phyloP scores from a whole-genome alignment of 2,113 vertebrate species.

The Pao palembangensis region DNA sequence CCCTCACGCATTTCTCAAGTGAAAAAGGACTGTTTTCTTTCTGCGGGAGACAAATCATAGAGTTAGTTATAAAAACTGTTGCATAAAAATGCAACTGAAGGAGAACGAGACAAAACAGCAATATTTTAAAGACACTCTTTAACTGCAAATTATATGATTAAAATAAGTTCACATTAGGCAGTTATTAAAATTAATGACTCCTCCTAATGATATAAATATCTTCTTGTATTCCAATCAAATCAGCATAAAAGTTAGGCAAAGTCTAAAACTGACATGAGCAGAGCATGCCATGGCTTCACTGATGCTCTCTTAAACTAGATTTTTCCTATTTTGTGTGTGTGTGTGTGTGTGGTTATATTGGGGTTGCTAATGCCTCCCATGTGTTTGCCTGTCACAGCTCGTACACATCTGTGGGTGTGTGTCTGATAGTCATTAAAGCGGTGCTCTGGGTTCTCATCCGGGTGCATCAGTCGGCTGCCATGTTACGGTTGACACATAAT shows the following conservation, averaged over 20 bases:
- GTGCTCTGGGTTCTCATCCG: constrained; percentile 49
- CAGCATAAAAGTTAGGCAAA: too few species aligned
- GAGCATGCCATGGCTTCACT: constrained; percentile 27
- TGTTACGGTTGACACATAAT: constrained; percentile 26
- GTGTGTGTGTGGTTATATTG: constrained; percentile 41
- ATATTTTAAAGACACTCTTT: too few species aligned
- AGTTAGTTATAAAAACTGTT: neutral
- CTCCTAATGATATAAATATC: too few species aligned
- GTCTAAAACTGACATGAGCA: constrained; percentile 39
- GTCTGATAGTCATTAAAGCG: constrained; percentile 62
- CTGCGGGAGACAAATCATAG: neutral
- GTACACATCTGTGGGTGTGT: constrained; percentile 32
- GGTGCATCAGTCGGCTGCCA: constrained; percentile 50
- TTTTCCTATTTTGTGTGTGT: constrained; percentile 22
- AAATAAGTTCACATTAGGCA: too few species aligned
- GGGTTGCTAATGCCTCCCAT: constrained; percentile 50
- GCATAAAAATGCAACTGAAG: neutral
- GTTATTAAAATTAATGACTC: too few species aligned
- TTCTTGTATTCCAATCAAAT: too few species aligned
- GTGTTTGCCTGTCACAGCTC: constrained; percentile 39
- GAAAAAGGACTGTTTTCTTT: constrained; percentile 4
- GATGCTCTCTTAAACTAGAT: constrained; percentile 29
- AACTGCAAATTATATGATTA: too few species aligned
- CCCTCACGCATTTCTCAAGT: neutral
- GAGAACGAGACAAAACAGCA: too few species aligned